These are phyloP conservation scores for Ferrisia virgata DNA, from an alignment of 2,888 invertebrate species.

Conservation along the genomic window DNA sequence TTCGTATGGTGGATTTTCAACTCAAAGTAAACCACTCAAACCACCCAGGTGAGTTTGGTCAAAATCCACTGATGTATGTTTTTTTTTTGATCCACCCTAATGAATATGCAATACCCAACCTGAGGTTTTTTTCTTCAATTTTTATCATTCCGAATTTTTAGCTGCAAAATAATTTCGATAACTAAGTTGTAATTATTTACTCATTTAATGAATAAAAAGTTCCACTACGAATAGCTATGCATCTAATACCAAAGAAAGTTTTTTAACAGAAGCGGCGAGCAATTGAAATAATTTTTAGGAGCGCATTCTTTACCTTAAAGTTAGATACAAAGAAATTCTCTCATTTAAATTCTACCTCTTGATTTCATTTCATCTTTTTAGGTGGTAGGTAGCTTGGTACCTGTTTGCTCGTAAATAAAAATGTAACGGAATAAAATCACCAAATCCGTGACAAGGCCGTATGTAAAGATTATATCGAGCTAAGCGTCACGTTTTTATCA, in stretches of 20 bases:
- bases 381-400: too few species aligned
- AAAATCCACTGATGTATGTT: too few species aligned
- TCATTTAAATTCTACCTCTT: not conserved
- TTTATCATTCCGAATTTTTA: too few species aligned
- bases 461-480: not conserved
- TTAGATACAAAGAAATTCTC: not conserved
- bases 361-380: not conserved
- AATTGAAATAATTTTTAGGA: not conserved
- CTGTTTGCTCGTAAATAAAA: not conserved
- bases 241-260: not conserved
- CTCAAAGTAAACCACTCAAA: too few species aligned
- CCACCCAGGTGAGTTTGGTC: too few species aligned
- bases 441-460: not conserved
- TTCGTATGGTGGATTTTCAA: too few species aligned
- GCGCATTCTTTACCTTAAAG: not conserved
- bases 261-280: not conserved
- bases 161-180: too few species aligned
- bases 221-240: not conserved
- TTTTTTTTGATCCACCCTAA: too few species aligned
- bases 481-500: not conserved
- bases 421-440: not conserved
- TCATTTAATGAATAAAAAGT: too few species aligned
- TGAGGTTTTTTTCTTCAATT: too few species aligned
- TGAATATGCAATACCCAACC: too few species aligned
- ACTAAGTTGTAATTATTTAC: too few species aligned